A percentile compares a stretch with the other conserved stretches of the same genome.
These are phyloP conservation scores for Pinctada fucata DNA, from an alignment of 2,888 invertebrate genomes.

Conservation along the genomic window DNA sequence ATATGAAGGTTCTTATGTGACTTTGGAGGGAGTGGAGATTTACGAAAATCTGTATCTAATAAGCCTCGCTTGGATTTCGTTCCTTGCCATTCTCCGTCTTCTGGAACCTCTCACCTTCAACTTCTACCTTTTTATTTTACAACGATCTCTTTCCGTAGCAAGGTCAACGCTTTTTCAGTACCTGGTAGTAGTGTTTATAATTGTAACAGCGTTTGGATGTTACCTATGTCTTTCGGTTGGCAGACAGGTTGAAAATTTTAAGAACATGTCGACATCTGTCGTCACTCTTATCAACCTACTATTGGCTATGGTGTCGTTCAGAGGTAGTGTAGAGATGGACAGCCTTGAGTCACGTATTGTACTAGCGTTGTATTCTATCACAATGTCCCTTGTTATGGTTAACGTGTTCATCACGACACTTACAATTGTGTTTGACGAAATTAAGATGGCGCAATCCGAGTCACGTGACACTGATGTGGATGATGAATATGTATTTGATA, in stretches of 20 bases:
- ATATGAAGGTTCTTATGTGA: slow-evolving; percentile 42
- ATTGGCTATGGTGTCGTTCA: slow-evolving; percentile 28
- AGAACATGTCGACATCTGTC: slow-evolving; percentile 20
- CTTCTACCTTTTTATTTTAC: slow-evolving; percentile 44
- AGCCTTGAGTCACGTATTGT: slow-evolving; percentile 22
- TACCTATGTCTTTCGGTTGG: slow-evolving; percentile 44
- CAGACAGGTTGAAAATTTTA: slow-evolving; percentile 21
- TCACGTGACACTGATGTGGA: neutral
- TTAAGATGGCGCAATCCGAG: neutral
- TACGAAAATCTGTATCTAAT: slow-evolving; percentile 41
- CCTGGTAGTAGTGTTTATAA: slow-evolving; percentile 30
- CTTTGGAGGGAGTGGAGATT: slow-evolving; percentile 46
- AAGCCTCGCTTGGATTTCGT: slow-evolving; percentile 38
- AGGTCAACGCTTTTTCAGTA: slow-evolving; percentile 32
- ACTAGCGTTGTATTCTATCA: slow-evolving; percentile 31
- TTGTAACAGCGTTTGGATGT: slow-evolving; percentile 40
- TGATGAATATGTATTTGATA: slow-evolving; percentile 10
- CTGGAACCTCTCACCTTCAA: slow-evolving; percentile 49
- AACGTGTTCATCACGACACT: slow-evolving; percentile 33
- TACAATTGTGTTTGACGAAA: slow-evolving; percentile 16
- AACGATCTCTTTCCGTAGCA: slow-evolving; percentile 39
- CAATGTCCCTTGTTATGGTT: slow-evolving; percentile 30
- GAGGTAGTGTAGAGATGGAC: slow-evolving; percentile 20
- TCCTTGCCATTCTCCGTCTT: slow-evolving; percentile 42
- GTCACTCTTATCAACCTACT: slow-evolving; percentile 31